phyloP scores from a whole-genome alignment of 2,797 vertebrate species.

The Silurus aristotelis region DNA sequence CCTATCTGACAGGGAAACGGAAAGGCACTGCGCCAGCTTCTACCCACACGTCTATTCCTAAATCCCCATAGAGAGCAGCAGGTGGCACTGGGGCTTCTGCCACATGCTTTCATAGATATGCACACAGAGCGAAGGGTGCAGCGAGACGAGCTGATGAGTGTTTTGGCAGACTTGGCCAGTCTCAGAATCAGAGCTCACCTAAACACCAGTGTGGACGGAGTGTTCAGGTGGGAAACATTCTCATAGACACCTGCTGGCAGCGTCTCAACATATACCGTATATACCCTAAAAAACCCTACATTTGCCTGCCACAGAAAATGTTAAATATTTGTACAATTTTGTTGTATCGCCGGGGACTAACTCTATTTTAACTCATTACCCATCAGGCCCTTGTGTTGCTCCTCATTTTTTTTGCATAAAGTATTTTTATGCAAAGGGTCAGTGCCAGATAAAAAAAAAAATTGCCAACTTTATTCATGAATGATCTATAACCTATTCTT shows the following conservation, averaged over 20 bases:
- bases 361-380: not conserved
- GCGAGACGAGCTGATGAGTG: conserved; percentile 84
- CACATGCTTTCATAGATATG: conserved; percentile 76
- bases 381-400: not conserved
- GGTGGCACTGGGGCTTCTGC: conserved; percentile 71
- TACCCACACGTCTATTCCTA: conserved; percentile 66
- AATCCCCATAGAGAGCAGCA: conserved; percentile 74
- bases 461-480: too few species aligned
- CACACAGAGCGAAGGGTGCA: conserved; percentile 69
- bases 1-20: conserved; percentile 77
- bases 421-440: not conserved
- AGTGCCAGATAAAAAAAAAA: too few species aligned
- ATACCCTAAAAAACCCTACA: too few species aligned
- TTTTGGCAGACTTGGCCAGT: conserved; percentile 78
- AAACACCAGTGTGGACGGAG: conserved; percentile 73
- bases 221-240: conserved; percentile 73
- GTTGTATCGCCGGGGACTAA: too few species aligned
- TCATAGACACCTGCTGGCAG: not conserved
- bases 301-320: too few species aligned
- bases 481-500: too few species aligned
- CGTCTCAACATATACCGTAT: too few species aligned
- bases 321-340: too few species aligned
- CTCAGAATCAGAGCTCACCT: conserved; percentile 81
- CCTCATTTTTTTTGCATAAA: not conserved
- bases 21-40: conserved; percentile 69